phyloP scores from a whole-genome alignment of 1,140 invertebrate genomes.

The Caenorhabditis tropicalis region DNA sequence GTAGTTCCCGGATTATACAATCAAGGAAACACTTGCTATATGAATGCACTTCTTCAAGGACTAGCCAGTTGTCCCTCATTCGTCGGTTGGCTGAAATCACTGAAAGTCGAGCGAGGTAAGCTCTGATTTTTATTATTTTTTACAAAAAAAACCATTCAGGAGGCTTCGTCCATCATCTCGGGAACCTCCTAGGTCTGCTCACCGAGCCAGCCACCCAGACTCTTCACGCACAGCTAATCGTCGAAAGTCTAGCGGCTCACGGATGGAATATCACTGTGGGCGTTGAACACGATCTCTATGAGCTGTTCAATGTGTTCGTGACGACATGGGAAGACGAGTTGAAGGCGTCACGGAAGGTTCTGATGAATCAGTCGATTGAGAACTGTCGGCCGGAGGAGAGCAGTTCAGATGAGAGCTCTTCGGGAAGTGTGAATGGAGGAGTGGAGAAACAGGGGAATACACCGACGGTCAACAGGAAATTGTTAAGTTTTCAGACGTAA shows the following conservation, averaged over 20 bases:
- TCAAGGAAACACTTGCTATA: constrained; percentile 60
- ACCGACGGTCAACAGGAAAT: background rate
- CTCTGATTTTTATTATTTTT: background rate
- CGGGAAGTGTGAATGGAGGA: background rate
- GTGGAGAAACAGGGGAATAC: background rate
- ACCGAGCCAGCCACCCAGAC: background rate
- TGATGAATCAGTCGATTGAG: constrained; percentile 40
- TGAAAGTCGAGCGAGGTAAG: background rate
- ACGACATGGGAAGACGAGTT: constrained; percentile 60
- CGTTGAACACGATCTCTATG: constrained; percentile 58
- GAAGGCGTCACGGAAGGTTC: constrained; percentile 23
- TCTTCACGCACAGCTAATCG: background rate
- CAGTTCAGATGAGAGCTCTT: background rate
- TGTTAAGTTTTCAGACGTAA: constrained; percentile 29
- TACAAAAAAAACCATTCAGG: background rate
- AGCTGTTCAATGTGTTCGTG: constrained; percentile 60
- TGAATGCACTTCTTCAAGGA: constrained; percentile 61
- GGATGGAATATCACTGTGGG: constrained; percentile 53
- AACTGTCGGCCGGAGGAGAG: background rate
- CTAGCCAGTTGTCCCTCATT: constrained; percentile 55
- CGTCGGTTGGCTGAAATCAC: constrained; percentile 50
- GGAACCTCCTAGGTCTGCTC: background rate
- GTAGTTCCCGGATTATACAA: constrained; percentile 56
- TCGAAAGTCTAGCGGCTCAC: constrained; percentile 31
- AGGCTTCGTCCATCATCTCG: background rate